Evolutionary conservation across 2,888 invertebrate genomes (phyloP), one percentile per base, ranked within the genome.

Genomic region (Hypomecis atomaria): DNA sequence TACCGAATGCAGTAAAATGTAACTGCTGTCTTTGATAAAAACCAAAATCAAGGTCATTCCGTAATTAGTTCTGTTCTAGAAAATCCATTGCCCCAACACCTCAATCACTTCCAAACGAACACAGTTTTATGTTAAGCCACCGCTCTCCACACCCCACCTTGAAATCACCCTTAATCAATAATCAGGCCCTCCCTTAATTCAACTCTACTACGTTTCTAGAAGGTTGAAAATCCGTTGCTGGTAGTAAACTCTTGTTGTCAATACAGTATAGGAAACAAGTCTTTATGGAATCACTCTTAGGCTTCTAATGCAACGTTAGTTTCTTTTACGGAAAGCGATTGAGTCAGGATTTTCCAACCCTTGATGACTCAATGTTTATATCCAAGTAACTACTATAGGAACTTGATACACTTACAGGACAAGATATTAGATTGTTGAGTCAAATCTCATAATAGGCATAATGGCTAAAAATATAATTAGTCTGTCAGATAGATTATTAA

Each of bases 131-230:
- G 66, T 69, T 62, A 64, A 62, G 71, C 53, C 64, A 54, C 37
- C 55, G 49, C 38, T 45, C 43, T 55, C 69, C 69, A 36, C 65
- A 47, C 69, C 69, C 65, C 37, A 44, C 49, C 59, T 61, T 49
- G 53, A 56, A 62, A 66, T 64, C 64, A 59, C 53, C 63, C 52
- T 54, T 45, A 54, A 71, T 71, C 71, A 65, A 71, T 71, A 71
- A 53, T 62, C 58, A 44, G 34, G 36, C 40, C 55, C 60, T 56
- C 45, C 57, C 48, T 45, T 8, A 7, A 62, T 44, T 38, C 11
- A 37, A 58, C 4, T 13, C 4, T 23, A 37, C 34, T 38, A 50
- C 40, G 55, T 54, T 34, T n/a, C n/a, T 5, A 36, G 4, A 71
- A 61, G 58, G 44, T 49, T 59, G 45, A 56, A 23, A 52, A 65